A percentile compares a stretch with the other conserved stretches of the same genome.
phyloP scores from a whole-genome alignment of 2,888 invertebrate genomes.

The Acleris emargana region DNA sequence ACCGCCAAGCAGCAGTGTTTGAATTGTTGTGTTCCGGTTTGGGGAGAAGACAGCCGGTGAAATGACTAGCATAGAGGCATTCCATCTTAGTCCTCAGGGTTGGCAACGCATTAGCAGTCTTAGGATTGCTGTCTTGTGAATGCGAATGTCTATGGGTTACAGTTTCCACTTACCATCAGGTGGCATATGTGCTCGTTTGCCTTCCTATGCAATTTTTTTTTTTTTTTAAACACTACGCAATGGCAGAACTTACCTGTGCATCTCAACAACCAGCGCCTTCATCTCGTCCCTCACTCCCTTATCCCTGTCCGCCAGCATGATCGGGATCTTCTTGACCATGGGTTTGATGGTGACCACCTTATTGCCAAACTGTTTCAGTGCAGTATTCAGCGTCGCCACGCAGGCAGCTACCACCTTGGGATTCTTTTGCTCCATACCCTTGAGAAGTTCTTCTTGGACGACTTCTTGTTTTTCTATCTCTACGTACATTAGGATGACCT shows the following conservation, averaged over 20 bases:
- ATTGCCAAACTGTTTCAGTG: slow-evolving; percentile 94
- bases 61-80: too few relatives aligned
- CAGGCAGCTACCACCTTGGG: slow-evolving; percentile 97
- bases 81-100: too few relatives aligned
- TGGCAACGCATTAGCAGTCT: too few relatives aligned
- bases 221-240: too few relatives aligned
- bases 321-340: slow-evolving; percentile 93
- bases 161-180: too few relatives aligned
- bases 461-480: slow-evolving; percentile 97
- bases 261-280: slow-evolving; percentile 95
- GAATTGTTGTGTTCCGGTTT: too few relatives aligned
- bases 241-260: slow-evolving; percentile 86
- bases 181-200: too few relatives aligned
- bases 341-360: slow-evolving; percentile 95
- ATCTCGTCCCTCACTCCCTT: slow-evolving; percentile 96
- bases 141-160: too few relatives aligned
- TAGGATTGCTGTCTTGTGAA: too few relatives aligned
- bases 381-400: slow-evolving; percentile 88
- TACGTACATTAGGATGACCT: slow-evolving; percentile 95
- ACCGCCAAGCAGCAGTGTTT: too few relatives aligned
- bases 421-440: slow-evolving; percentile 97
- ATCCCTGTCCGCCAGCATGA: slow-evolving; percentile 95
- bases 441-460: slow-evolving; percentile 94
- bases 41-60: too few relatives aligned
- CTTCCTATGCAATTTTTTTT: too few relatives aligned